phyloP scores from a whole-genome alignment of 2,113 vertebrate species.

The Crotophaga sulcirostris region DNA sequence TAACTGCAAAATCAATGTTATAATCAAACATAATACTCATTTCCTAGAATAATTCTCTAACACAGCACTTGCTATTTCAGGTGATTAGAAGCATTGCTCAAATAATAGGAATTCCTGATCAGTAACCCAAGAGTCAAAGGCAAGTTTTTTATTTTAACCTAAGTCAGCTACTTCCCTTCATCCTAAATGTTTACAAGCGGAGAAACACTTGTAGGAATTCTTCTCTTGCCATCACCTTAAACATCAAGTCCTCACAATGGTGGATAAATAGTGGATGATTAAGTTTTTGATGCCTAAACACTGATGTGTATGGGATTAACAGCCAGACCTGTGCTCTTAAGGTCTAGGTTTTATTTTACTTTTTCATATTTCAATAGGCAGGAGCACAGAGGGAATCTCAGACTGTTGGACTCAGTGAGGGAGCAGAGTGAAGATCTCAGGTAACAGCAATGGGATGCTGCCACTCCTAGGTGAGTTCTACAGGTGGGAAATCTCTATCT shows the following conservation, averaged over 20 bases:
- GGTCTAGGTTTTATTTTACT: neutral
- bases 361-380: constrained; percentile 30
- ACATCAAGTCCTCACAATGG: neutral
- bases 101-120: constrained; percentile 27
- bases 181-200: constrained; percentile 1
- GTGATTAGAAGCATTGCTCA: constrained; percentile 41
- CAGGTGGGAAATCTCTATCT: constrained; percentile 46
- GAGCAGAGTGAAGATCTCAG: constrained; percentile 22
- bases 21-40: constrained; percentile 40
- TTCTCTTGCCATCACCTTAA: constrained; percentile 22
- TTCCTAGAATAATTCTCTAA: constrained; percentile 60
- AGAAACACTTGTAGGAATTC: constrained; percentile 51
- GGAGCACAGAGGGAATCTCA: neutral
- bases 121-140: neutral
- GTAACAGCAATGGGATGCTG: constrained; percentile 24
- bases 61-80: constrained; percentile 39
- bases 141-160: neutral
- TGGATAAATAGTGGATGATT: neutral
- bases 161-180: neutral
- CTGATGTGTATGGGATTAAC: constrained; percentile 7
- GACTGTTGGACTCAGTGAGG: neutral
- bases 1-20: constrained; percentile 62
- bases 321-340: neutral
- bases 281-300: constrained; percentile 43
- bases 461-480: constrained; percentile 28